Evolutionary conservation across 2,888 invertebrate species (phyloP), one percentile per base, ranked within the genome.

Genomic region (Hermodice carunculata): DNA sequence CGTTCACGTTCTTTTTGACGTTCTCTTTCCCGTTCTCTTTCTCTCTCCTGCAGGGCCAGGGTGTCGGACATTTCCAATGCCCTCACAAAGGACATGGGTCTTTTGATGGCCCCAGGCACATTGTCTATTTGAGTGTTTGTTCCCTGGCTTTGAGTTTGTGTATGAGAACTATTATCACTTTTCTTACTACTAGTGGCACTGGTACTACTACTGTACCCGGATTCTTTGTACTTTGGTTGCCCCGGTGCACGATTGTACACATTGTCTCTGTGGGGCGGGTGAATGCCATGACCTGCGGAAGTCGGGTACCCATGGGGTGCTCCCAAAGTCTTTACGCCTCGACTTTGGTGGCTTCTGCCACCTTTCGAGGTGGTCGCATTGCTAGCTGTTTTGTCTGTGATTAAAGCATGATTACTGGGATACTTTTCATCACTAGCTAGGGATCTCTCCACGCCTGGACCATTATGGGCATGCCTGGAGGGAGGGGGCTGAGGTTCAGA

Each of bases 31-130:
- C 54, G 37, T 24, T 63, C 48, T 17, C 44, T 26, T 28, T 67
- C 37, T 14, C 59, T 49, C 26, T 70, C 68, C 40, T 48, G 63
- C 24, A 46, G 26, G 8, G 68, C 81, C 28, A 82, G 74, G 51
- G 80, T 76, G 64, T 85, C 83, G 43, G 83, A 82, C 77, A 85
- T 78, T 77, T 85, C 85, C 49, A 86, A 70, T 17, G 86, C 86
- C 58, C 81, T 81, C 24, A 85, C 83, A 72, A 86, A 86, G 31
- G 85, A 84, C 78, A 85, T 77, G 2, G 86, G 85, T 58, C 85
- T 71, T 32, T 61, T 43, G 24, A 68, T 64, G 8, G 69, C 67
- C 11, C 73, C 73, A 0, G 73, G 73, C 31, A 73, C 58, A 26
- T 70, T 72, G 53, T 51, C 49, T n/a, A 68, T 24, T 4, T 22